phyloP scores from a whole-genome alignment of 2,797 vertebrate species.

The Cephalopachus bancanus region DNA sequence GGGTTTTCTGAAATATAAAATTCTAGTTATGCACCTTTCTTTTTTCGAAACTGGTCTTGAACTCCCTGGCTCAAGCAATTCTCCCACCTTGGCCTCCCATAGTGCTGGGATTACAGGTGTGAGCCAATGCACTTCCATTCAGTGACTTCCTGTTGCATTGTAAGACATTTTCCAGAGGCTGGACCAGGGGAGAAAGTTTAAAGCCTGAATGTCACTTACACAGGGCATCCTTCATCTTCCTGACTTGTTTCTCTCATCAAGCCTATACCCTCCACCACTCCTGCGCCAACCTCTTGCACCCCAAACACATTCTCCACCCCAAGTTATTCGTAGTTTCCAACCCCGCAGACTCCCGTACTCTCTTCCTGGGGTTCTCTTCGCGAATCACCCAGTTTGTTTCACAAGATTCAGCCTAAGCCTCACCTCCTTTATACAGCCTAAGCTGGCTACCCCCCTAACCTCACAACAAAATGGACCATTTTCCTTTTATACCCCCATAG shows the following conservation, averaged over 20 bases:
- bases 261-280: neutral
- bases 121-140: neutral
- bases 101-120: no score
- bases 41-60: no score
- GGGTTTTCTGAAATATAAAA: neutral
- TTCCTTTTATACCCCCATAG: neutral
- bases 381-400: neutral
- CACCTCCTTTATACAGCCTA: neutral
- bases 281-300: no score
- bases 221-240: neutral
- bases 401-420: neutral
- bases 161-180: neutral
- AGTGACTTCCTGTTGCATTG: neutral
- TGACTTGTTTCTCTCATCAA: neutral
- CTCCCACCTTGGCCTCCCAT: no score
- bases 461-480: neutral
- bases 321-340: neutral
- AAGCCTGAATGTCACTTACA: neutral
- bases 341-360: neutral
- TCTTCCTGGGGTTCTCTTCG: neutral
- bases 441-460: neutral
- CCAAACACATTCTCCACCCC: neutral
- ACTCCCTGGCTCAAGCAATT: no score
- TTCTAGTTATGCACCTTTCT: neutral
- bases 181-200: neutral